These are phyloP conservation scores for Epicampocera succincta DNA, from an alignment of 2,888 invertebrate genomes.

Conservation along the genomic window DNA sequence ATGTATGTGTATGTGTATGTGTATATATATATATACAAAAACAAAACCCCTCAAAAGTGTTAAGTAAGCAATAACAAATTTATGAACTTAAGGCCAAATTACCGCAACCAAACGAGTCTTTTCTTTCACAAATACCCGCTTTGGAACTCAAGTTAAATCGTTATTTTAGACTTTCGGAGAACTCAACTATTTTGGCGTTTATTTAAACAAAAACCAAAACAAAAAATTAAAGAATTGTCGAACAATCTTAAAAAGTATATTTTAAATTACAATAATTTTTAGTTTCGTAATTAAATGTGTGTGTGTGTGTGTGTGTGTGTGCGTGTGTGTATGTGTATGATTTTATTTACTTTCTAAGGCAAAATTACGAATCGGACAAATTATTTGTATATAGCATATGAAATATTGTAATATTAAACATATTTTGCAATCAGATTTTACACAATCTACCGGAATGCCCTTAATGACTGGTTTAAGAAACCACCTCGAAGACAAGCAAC, in stretches of 20 bases:
- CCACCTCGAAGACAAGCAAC: slow-evolving; percentile 30
- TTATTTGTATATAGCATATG: background rate
- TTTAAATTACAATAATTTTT: slow-evolving; percentile 44
- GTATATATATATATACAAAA: slow-evolving; percentile 41
- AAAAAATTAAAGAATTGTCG: slow-evolving; percentile 67
- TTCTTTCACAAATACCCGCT: slow-evolving; percentile 21
- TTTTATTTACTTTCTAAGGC: slow-evolving; percentile 9
- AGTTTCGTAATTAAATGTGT: slow-evolving; percentile 22
- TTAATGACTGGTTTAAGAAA: slow-evolving; percentile 55
- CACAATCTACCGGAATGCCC: slow-evolving; percentile 45
- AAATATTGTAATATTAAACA: slow-evolving; percentile 21
- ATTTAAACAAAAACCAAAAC: no score
- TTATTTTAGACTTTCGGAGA: background rate
- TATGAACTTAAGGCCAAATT: slow-evolving; percentile 53
- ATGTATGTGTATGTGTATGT: no score
- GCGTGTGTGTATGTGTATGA: slow-evolving; percentile 18
- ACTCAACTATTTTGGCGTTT: slow-evolving; percentile 40
- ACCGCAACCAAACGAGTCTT: slow-evolving; percentile 7
- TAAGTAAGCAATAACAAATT: slow-evolving; percentile 80
- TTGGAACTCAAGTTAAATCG: slow-evolving; percentile 12
- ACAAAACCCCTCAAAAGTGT: slow-evolving; percentile 75
- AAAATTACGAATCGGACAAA: slow-evolving; percentile 1
- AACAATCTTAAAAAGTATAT: slow-evolving; percentile 64
- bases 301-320: no score
- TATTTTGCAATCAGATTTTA: slow-evolving; percentile 18